Percentiles rank a stretch among this genome's conserved stretches.
phyloP scores from a whole-genome alignment of 2,113 vertebrate genomes.

The Casuarius casuarius region DNA sequence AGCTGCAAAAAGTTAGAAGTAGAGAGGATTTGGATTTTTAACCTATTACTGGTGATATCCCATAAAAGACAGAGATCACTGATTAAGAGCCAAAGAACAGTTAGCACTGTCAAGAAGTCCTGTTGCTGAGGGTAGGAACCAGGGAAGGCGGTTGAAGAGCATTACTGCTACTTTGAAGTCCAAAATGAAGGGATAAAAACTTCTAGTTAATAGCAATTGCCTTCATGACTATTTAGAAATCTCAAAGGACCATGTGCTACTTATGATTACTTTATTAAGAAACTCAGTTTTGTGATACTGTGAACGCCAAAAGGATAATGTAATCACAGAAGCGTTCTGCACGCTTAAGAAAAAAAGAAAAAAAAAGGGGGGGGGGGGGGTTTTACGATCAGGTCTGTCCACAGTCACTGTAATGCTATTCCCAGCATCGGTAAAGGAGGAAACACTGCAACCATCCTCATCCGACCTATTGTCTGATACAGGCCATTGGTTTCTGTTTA shows the following conservation, averaged over 20 bases:
- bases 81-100: not conserved
- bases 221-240: not conserved
- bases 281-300: not conserved
- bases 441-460: not conserved
- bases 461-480: not conserved
- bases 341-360: not conserved
- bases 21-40: not conserved
- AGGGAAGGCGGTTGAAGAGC: not conserved
- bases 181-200: not conserved
- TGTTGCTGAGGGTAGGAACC: not conserved
- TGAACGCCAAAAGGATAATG: not conserved
- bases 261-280: not conserved
- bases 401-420: not conserved
- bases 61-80: not conserved
- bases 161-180: not conserved
- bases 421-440: not conserved
- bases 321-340: not conserved
- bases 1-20: not conserved
- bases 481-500: conserved; percentile 11
- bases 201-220: not conserved
- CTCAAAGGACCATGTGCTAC: not conserved
- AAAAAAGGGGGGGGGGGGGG: not conserved
- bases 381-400: not conserved
- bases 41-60: not conserved
- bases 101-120: not conserved